These are phyloP conservation scores for Sinosuthora webbiana DNA, from an alignment of 2,113 vertebrate genomes.

Conservation along the genomic window DNA sequence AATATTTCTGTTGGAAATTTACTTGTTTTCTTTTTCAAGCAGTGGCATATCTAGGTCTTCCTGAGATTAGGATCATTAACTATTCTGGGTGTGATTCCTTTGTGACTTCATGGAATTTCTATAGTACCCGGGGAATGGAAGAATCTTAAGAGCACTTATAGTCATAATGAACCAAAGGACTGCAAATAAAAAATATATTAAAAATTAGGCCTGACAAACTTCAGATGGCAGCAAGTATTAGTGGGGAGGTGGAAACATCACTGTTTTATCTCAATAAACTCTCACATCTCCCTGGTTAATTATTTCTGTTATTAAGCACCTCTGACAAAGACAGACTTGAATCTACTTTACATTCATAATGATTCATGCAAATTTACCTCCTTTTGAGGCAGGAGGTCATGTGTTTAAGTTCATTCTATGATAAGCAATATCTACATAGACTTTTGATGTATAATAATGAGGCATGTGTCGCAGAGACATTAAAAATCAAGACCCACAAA, in stretches of 20 bases:
- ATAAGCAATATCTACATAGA: neutral
- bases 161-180: neutral
- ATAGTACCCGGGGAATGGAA: neutral
- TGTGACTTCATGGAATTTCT: neutral
- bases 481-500: neutral
- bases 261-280: neutral
- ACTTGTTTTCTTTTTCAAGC: slow-evolving; percentile 27
- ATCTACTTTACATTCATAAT: slow-evolving; percentile 27
- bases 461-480: neutral
- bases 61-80: slow-evolving; percentile 15
- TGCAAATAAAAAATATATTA: neutral
- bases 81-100: neutral
- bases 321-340: slow-evolving; percentile 8
- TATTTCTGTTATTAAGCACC: neutral
- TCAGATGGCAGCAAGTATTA: neutral
- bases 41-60: slow-evolving; percentile 54
- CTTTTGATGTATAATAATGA: neutral
- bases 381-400: neutral
- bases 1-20: slow-evolving; percentile 44
- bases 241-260: neutral
- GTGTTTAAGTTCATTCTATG: neutral
- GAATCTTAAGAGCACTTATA: neutral
- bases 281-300: neutral
- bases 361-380: neutral
- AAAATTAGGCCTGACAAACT: neutral